Evolutionary conservation across 1,140 invertebrate genomes (phyloP).

Genomic region (Lineus longissimus): DNA sequence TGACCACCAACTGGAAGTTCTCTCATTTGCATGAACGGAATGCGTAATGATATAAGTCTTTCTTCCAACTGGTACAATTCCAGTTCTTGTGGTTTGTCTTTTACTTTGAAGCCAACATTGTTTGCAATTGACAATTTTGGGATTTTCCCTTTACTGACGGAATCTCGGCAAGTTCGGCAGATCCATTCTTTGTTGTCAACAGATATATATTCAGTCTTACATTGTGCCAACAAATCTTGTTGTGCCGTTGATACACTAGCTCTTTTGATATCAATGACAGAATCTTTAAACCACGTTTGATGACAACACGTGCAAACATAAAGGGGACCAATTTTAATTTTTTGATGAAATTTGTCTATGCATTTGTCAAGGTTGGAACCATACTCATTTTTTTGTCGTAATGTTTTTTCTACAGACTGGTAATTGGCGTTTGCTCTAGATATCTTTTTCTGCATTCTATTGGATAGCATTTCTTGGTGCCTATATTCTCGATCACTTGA

Average conservation of each 20-base stretch:
- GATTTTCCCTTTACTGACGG: not conserved
- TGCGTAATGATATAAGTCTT: not conserved
- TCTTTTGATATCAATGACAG: not conserved
- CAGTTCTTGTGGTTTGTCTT: not conserved
- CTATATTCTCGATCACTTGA: too few species aligned
- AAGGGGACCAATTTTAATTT: not conserved
- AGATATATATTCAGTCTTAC: not conserved
- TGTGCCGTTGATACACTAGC: not conserved
- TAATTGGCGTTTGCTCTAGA: too few species aligned
- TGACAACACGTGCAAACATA: slow-evolving; percentile 1
- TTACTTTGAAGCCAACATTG: not conserved
- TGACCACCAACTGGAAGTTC: not conserved
- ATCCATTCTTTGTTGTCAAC: slow-evolving; percentile 3
- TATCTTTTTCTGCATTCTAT: too few species aligned
- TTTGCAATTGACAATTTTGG: not conserved
- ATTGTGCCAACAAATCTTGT: not conserved
- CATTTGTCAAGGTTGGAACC: too few species aligned
- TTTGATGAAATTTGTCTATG: too few species aligned
- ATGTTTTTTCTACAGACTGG: too few species aligned
- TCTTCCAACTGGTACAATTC: slow-evolving; percentile 6
- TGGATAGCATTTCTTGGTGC: too few species aligned
- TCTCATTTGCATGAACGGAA: slow-evolving; percentile 13
- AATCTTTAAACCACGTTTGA: slow-evolving; percentile 7
- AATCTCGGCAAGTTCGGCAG: not conserved
- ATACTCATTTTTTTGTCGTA: too few species aligned